A percentile compares a stretch with the other conserved stretches of the same genome.
phyloP scores from a whole-genome alignment of 2,888 invertebrate genomes.

The Rotaria macrura region DNA sequence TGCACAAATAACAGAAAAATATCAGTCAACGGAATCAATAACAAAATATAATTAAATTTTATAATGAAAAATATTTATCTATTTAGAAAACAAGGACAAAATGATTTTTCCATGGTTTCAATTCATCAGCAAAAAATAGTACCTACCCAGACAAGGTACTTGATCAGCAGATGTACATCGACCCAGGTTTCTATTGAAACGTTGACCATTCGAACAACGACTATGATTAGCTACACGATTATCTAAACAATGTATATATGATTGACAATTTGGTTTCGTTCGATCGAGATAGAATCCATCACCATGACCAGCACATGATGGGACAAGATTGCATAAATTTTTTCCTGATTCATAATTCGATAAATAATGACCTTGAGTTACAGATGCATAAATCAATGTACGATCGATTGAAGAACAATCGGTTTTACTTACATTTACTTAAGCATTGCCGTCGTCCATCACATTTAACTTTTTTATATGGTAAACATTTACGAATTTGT shows the following conservation, averaged over 20 bases:
- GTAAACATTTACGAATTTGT: slow-evolving; percentile 22
- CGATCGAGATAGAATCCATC: slow-evolving; percentile 30
- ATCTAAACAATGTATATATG: slow-evolving; percentile 26
- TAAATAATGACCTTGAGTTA: slow-evolving; percentile 19
- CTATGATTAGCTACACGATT: slow-evolving; percentile 27
- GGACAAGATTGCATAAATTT: slow-evolving; percentile 22
- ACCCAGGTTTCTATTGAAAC: slow-evolving; percentile 31
- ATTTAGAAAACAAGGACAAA: too few species aligned
- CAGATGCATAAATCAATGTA: background rate
- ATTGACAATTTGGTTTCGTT: slow-evolving; percentile 28
- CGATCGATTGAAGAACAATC: background rate
- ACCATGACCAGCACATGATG: slow-evolving; percentile 24
- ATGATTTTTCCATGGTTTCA: too few species aligned
- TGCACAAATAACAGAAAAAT: too few species aligned
- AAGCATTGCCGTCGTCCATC: slow-evolving; percentile 29
- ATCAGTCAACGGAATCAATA: too few species aligned
- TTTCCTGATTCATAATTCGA: slow-evolving; percentile 19
- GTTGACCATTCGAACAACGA: slow-evolving; percentile 23
- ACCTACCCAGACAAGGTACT: slow-evolving; percentile 21
- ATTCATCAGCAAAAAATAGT: background rate
- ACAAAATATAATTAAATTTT: too few species aligned
- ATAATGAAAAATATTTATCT: too few species aligned
- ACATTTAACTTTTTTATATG: slow-evolving; percentile 33
- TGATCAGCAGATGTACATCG: slow-evolving; percentile 25
- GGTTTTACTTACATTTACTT: slow-evolving; percentile 24